phyloP scores from a whole-genome alignment of 2,797 vertebrate species.

The Gymnothorax javanicus region DNA sequence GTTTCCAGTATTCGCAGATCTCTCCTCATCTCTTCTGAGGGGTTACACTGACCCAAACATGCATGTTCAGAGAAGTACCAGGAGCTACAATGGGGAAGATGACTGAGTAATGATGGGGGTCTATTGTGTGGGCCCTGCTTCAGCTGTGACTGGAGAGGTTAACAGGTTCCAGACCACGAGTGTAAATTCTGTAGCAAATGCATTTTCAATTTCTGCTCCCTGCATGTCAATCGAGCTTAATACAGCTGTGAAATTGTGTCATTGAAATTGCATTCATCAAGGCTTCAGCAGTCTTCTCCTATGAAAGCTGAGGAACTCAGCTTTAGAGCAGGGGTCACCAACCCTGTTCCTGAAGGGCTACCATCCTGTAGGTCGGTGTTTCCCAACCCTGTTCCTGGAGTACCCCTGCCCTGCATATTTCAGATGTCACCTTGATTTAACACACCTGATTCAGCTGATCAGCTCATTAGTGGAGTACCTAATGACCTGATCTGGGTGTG shows the following conservation, averaged over 20 bases:
- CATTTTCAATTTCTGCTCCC: slow-evolving; percentile 10
- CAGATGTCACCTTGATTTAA: too few relatives aligned
- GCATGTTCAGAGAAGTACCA: background rate
- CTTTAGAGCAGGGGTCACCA: background rate
- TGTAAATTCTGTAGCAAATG: background rate
- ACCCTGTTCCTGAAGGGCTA: background rate
- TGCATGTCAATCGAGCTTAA: background rate
- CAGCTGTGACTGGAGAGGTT: background rate
- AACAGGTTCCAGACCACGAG: slow-evolving; percentile 1
- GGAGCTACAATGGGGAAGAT: background rate
- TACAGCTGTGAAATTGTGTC: slow-evolving; percentile 8
- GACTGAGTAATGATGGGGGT: background rate
- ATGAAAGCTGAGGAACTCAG: background rate
- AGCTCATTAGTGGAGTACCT: too few relatives aligned
- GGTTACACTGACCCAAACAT: background rate
- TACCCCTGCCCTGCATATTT: too few relatives aligned
- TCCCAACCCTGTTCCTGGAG: too few relatives aligned
- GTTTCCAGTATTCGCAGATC: background rate
- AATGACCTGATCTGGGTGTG: too few relatives aligned
- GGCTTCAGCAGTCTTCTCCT: background rate
- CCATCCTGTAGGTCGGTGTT: too few relatives aligned
- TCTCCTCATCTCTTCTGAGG: background rate
- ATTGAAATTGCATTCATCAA: background rate
- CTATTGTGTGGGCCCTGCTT: background rate
- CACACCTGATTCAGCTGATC: too few relatives aligned